Evolutionary conservation across 2,797 vertebrate species (phyloP).

Genomic region (Coendou prehensilis): DNA sequence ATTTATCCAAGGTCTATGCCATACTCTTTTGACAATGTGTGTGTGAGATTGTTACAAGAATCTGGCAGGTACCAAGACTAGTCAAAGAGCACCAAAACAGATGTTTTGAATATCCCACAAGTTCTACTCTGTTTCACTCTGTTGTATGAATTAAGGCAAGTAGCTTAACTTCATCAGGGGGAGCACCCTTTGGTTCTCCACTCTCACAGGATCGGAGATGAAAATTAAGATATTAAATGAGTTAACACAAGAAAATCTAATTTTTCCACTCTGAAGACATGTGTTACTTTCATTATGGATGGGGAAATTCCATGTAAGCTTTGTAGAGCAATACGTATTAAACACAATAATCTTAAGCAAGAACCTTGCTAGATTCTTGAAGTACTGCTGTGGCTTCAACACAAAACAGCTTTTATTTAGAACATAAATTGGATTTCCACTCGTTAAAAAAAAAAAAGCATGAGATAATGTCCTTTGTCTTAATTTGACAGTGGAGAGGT

Average conservation of each 20-base stretch:
- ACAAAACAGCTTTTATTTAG: conserved; percentile 75
- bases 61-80: background rate
- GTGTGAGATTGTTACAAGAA: background rate
- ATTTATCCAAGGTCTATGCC: background rate
- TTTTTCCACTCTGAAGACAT: conserved; percentile 30
- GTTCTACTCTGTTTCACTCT: background rate
- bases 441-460: conserved; percentile 63
- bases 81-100: background rate
- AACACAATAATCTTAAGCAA: conserved; percentile 40
- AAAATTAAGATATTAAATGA: conserved; percentile 37
- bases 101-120: background rate
- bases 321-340: conserved; percentile 29
- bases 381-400: conserved; percentile 41
- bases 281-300: background rate
- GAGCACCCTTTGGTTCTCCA: background rate
- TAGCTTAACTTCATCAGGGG: background rate
- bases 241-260: background rate
- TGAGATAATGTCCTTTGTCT: conserved; percentile 77
- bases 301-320: conserved; percentile 33
- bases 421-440: conserved; percentile 68
- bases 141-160: background rate
- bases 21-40: background rate
- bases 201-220: background rate
- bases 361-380: conserved; percentile 58
- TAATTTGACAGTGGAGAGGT: conserved; percentile 74